phyloP scores from a whole-genome alignment of 1,140 invertebrate species.

The Dendrolimus punctatus region DNA sequence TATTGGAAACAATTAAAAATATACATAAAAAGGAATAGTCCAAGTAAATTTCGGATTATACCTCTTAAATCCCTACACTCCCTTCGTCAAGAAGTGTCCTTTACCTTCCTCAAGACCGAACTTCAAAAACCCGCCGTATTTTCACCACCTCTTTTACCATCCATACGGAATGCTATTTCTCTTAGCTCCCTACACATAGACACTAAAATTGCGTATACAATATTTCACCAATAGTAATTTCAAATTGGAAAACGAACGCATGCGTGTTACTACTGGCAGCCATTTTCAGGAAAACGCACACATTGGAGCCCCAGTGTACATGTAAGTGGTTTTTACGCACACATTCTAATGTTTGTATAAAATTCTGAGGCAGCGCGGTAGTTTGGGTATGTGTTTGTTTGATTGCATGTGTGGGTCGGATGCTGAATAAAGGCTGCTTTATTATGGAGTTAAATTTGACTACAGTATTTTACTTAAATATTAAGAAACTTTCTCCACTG shows the following conservation, averaged over 20 bases:
- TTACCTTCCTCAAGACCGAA: slow-evolving; percentile 34
- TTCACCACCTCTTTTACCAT: slow-evolving; percentile 6
- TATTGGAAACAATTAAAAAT: no score
- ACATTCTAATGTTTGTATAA: slow-evolving; percentile 16
- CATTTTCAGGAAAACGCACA: slow-evolving; percentile 35
- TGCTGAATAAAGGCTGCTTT: slow-evolving; percentile 27
- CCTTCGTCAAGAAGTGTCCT: slow-evolving; percentile 28
- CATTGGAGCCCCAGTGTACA: slow-evolving; percentile 4
- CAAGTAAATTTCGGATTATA: background rate
- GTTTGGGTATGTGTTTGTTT: slow-evolving; percentile 10
- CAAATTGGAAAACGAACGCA: slow-evolving; percentile 12
- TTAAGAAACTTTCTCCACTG: no score
- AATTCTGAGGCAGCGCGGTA: slow-evolving; percentile 15
- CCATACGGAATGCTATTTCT: background rate
- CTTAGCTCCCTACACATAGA: slow-evolving; percentile 2
- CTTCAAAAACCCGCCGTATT: slow-evolving; percentile 33
- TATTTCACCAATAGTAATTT: background rate
- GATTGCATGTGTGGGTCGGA: slow-evolving; percentile 25
- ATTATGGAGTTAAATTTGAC: slow-evolving; percentile 8
- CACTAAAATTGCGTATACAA: slow-evolving; percentile 4
- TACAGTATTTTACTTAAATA: background rate
- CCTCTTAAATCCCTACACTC: slow-evolving; percentile 23
- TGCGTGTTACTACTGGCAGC: slow-evolving; percentile 24
- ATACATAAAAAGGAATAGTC: no score
- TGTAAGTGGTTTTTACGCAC: slow-evolving; percentile 6